Evolutionary conservation across 1,140 invertebrate genomes (phyloP).

Genomic region (Drosophila lacteicornis): DNA sequence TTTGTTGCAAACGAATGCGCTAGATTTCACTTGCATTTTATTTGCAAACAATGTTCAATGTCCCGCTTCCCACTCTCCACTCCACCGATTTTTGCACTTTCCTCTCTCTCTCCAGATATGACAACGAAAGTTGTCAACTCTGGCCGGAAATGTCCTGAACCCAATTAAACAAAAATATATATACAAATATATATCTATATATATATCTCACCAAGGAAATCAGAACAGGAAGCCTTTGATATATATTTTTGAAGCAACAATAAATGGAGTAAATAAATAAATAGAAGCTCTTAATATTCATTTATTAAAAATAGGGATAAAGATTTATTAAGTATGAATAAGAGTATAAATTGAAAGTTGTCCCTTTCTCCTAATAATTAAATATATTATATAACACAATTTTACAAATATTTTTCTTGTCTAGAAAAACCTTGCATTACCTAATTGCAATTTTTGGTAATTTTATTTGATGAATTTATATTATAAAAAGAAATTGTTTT

Average conservation of each 20-base stretch:
- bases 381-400: too few species aligned
- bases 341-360: too few species aligned
- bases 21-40: slow-evolving; percentile 80
- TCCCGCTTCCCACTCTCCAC: not conserved
- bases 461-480: too few species aligned
- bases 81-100: slow-evolving; percentile 14
- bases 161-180: slow-evolving; percentile 36
- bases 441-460: too few species aligned
- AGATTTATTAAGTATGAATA: not conserved
- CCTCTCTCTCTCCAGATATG: slow-evolving; percentile 20
- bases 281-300: not conserved
- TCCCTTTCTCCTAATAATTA: too few species aligned
- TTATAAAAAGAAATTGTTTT: too few species aligned
- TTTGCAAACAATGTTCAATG: slow-evolving; percentile 68
- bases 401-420: too few species aligned
- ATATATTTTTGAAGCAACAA: too few species aligned
- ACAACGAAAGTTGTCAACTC: slow-evolving; percentile 29
- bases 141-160: slow-evolving; percentile 30
- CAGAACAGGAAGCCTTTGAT: too few species aligned
- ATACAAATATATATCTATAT: not conserved
- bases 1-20: slow-evolving; percentile 76
- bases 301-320: not conserved
- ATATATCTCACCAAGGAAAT: not conserved
- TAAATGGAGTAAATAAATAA: too few species aligned
- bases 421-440: too few species aligned